These are phyloP conservation scores for Musca domestica DNA, from an alignment of 1,140 invertebrate species.

Conservation along the genomic window DNA sequence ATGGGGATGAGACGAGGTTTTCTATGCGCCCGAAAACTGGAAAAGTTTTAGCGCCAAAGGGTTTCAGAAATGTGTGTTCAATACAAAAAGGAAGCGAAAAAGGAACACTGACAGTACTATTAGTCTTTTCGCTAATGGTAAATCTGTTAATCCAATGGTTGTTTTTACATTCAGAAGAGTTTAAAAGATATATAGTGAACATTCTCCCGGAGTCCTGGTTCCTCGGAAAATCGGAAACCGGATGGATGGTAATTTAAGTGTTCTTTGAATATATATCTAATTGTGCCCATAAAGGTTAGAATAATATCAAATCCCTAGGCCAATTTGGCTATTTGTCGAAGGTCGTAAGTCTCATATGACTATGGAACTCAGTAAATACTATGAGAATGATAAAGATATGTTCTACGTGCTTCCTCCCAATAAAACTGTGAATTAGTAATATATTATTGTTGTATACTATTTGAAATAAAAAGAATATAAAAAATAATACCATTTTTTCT, in stretches of 20 bases:
- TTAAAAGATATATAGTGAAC: background rate
- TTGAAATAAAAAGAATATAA: too few species aligned
- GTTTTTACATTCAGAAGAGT: constrained; percentile 29
- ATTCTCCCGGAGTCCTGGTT: constrained; percentile 32
- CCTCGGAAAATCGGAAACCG: constrained; percentile 4
- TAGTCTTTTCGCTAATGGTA: too few species aligned
- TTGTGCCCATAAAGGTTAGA: constrained; percentile 1
- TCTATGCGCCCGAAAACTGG: constrained; percentile 43
- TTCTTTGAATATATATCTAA: constrained; percentile 21
- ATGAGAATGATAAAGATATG: too few species aligned
- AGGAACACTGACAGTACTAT: too few species aligned
- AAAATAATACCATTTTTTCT: too few species aligned
- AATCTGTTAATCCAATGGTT: constrained; percentile 37
- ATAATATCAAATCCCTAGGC: background rate
- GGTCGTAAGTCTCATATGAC: too few species aligned
- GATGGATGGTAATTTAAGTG: constrained; percentile 2
- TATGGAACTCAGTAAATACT: too few species aligned
- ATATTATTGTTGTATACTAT: too few species aligned
- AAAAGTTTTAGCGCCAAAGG: constrained; percentile 41
- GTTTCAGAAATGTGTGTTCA: constrained; percentile 40
- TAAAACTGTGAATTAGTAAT: too few species aligned
- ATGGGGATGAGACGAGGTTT: constrained; percentile 48
- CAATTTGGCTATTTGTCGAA: constrained; percentile 1
- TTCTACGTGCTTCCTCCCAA: too few species aligned
- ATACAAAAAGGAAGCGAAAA: constrained; percentile 47